Evolutionary conservation across 1,140 invertebrate species (phyloP).

Genomic region (Venturia canescens): DNA sequence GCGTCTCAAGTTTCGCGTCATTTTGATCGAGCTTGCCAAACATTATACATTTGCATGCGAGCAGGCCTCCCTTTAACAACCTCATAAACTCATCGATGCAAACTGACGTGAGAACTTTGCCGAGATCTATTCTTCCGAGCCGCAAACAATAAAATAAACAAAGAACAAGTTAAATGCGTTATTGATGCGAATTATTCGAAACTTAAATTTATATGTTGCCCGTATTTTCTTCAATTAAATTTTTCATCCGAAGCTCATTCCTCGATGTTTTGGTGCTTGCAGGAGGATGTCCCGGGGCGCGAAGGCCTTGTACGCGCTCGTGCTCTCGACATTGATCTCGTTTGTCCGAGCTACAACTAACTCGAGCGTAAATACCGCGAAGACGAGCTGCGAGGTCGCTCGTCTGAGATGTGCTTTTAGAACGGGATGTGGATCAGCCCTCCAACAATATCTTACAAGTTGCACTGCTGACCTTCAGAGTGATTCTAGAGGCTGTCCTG

Average conservation of each 20-base stretch:
- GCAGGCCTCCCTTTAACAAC: not conserved
- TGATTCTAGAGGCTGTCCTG: slow-evolving; percentile 79
- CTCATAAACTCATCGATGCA: not conserved
- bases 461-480: slow-evolving; percentile 83
- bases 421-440: slow-evolving; percentile 84
- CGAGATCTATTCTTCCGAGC: too few relatives aligned
- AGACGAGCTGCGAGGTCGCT: slow-evolving; percentile 82
- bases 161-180: too few relatives aligned
- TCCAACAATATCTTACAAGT: slow-evolving; percentile 85
- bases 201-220: too few relatives aligned
- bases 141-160: too few relatives aligned
- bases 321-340: slow-evolving; percentile 57
- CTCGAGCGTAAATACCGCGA: slow-evolving; percentile 50
- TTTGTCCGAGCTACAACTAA: slow-evolving; percentile 54
- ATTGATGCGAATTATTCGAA: too few relatives aligned
- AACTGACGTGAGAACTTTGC: not conserved
- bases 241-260: not conserved
- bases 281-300: slow-evolving; percentile 66
- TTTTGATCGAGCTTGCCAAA: not conserved
- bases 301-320: slow-evolving; percentile 58
- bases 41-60: not conserved
- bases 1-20: not conserved
- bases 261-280: slow-evolving; percentile 40
- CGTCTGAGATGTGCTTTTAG: slow-evolving; percentile 84
- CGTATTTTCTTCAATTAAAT: too few relatives aligned